A percentile compares a stretch with the other conserved stretches of the same genome.
These are phyloP conservation scores for Prosopocoilus inquinatus DNA, from an alignment of 2,888 invertebrate species.

Conservation along the genomic window DNA sequence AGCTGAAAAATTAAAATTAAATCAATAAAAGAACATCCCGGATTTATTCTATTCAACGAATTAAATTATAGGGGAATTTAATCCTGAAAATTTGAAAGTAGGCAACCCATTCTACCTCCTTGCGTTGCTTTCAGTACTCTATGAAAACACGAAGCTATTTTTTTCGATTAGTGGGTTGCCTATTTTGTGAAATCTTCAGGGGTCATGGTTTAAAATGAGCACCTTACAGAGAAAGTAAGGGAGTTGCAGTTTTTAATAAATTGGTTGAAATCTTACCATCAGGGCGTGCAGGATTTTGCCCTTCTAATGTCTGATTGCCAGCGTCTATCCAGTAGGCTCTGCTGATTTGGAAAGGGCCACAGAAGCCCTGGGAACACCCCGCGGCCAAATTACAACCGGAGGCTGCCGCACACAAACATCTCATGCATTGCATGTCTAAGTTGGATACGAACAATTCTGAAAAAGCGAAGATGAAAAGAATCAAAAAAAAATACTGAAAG, in stretches of 20 bases:
- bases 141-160: no score
- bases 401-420: conserved; percentile 57
- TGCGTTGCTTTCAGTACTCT: no score
- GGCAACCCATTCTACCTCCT: no score
- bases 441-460: conserved; percentile 35
- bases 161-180: no score
- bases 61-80: no score
- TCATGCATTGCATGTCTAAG: conserved; percentile 53
- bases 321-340: conserved; percentile 63
- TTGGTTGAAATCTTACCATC: conserved; percentile 36
- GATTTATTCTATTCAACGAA: no score
- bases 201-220: no score
- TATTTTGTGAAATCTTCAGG: no score
- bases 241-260: not conserved
- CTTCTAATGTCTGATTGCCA: conserved; percentile 55
- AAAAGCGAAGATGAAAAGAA: not conserved
- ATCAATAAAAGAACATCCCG: no score
- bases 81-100: no score
- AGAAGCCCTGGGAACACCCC: conserved; percentile 55
- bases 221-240: not conserved
- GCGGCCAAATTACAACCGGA: conserved; percentile 54
- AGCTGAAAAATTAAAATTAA: conserved; percentile 51
- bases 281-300: conserved; percentile 54
- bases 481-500: not conserved
- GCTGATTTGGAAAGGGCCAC: conserved; percentile 61